Evolutionary conservation across 2,113 vertebrate species (phyloP), one percentile per base, ranked within the genome.

Genomic region (Bungarus multicinctus): DNA sequence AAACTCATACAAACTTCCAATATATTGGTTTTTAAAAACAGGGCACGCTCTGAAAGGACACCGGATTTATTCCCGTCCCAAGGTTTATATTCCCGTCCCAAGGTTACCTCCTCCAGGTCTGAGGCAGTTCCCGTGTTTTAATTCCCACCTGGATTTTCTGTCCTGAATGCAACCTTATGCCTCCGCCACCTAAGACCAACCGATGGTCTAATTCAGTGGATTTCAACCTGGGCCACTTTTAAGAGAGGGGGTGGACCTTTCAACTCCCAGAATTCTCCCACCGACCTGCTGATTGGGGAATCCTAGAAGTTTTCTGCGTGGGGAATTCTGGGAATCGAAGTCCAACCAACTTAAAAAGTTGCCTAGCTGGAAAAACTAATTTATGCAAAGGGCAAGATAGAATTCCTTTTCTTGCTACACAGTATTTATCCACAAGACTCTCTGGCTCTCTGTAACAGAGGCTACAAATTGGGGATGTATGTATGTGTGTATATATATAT

Each of bases 391-490:
- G 92, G 81, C 81, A 74, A 74, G 2, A 39, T 16, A 74, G 3
- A 34, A 7, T 23, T n/a, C 50, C 22, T 55, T 92, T 81, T n/a
- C 25, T 39, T 8, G 45, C 85, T n/a, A 91, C n/a, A 88, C 45
- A n/a, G 90, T 89, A 91, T 95, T 94, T 94, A 85, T 92, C 87
- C 93, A 89, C 25, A 96, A 95, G 96, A 95, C 95, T 95, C 96
- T 96, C 95, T 93, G 94, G 94, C 94, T 94, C 25, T 91, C 43
- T 81, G 45, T 93, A 34, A 3, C 74, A 23, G 94, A 94, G 81
- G 86, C 3, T 93, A 90, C 55, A 52, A 23, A 89, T 94, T 69
- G 92, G 88, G 74, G 74, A 20, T 89, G 60, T 93, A 92, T 90
- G 64, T 90, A 90, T 93, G n/a, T 47, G 20, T 47, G 60, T 30